Base-by-base conservation (phyloP, 2,797 vertebrate species). In the Catostomus latipinnis region DNA sequence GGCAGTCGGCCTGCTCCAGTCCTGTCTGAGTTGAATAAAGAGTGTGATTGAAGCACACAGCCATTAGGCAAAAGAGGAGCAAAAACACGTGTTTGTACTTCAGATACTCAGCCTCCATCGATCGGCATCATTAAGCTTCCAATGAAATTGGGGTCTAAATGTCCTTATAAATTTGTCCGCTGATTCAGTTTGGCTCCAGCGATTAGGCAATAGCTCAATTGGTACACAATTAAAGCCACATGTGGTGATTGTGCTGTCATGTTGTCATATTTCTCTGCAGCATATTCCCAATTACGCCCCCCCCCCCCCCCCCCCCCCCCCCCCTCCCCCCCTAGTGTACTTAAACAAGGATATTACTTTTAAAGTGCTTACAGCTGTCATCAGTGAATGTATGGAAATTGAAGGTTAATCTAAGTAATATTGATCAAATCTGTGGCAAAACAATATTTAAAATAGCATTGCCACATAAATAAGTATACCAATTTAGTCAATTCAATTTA, bases 21-120 rank as follows among this genome's bases (percentile, higher is more conserved):
- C 82, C 74, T 90, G 84, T 89, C 89, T 84, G 57, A 81, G 81
- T 88, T 88, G 88, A 92, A 92, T 86, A 91, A 86, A 72, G 71
- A 16, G 45, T 70, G 79, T 84, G 88, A 89, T 86, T 85, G 88
- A 87, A 82, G 85, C 85, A 84, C 84, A 89, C 66, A 56, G 74
- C 88, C 86, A 88, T 92, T 91, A 89, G 89, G 88, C 78, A 82
- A 80, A 88, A 90, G 87, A 78, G 56, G 85, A 87, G 82, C 80
- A 84, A 91, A 91, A 91, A 92, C 88, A 90, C 80, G 82, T 90
- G 88, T 90, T 91, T 91, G 87, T 89, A 88, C 90, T 93, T 90
- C 84, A 85, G 88, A 89, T 75, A 87, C 85, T 84, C 87, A 85
- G 86, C 79, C 76, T 62, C 78, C 63, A 91, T 92, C 83, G 87